Conservation (phyloP, 2,888 invertebrate species). For the Theodoxus fluviatilis region DNA sequence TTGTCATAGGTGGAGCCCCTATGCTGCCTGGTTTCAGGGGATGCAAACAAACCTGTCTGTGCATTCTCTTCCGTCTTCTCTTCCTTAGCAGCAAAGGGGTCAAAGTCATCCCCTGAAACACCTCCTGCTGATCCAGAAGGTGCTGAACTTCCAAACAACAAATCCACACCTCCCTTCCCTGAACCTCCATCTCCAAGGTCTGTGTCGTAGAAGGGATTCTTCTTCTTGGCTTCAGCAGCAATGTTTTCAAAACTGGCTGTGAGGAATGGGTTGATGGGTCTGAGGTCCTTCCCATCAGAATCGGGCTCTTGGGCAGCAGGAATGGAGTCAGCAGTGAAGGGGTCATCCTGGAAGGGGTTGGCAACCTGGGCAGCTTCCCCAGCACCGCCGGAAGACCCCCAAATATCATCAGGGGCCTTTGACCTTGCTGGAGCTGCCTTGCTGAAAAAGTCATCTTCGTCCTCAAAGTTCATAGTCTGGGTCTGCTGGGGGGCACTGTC, state of each 20-base stretch:
- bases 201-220: conserved; percentile 19
- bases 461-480: conserved; percentile 24
- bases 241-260: conserved; percentile 42
- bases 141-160: conserved; percentile 20
- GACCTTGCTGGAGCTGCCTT: conserved; percentile 28
- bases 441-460: conserved; percentile 42
- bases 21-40: conserved; percentile 22
- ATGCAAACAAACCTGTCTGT: conserved; percentile 47
- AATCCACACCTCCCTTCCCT: background rate
- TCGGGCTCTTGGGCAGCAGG: conserved; percentile 27
- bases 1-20: conserved; percentile 25
- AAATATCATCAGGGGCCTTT: conserved; percentile 28
- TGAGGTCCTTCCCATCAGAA: conserved; percentile 24
- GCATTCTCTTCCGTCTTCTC: conserved; percentile 5
- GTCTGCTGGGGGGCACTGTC: conserved; percentile 5
- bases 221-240: conserved; percentile 27
- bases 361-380: conserved; percentile 26
- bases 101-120: too few species aligned
- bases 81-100: too few species aligned
- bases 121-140: conserved; percentile 7
- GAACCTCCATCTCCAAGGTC: background rate
- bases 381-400: conserved; percentile 27
- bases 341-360: conserved; percentile 56
- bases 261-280: conserved; percentile 37
- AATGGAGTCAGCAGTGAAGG: conserved; percentile 44